Conservation (phyloP, 2,888 invertebrate genomes). For the Apotomis capreana region DNA sequence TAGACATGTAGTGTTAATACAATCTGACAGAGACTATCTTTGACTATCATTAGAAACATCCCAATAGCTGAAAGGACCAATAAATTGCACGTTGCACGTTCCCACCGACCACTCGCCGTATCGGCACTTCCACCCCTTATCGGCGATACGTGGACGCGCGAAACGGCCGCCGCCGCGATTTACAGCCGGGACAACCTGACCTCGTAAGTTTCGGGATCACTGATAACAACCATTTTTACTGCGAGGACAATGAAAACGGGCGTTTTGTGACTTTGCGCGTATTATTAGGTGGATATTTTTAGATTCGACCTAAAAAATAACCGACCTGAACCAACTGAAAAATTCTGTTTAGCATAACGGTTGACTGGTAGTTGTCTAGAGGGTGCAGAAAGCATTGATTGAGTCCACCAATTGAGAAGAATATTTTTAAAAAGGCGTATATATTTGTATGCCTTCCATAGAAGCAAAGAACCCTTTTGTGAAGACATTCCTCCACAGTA, state of each 20-base stretch:
- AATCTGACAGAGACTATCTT: too few relatives aligned
- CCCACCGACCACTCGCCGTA: constrained; percentile 12
- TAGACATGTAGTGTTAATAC: background rate
- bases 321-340: too few relatives aligned
- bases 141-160: constrained; percentile 20
- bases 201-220: constrained; percentile 21
- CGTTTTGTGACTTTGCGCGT: constrained; percentile 1
- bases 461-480: too few relatives aligned
- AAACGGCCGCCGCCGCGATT: constrained; percentile 24
- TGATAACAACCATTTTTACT: constrained; percentile 17
- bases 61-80: background rate
- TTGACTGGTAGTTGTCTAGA: too few relatives aligned
- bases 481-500: too few relatives aligned
- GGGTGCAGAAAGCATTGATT: too few relatives aligned
- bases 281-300: constrained; percentile 8
- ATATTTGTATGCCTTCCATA: too few relatives aligned
- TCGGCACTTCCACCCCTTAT: constrained; percentile 11
- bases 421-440: too few relatives aligned
- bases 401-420: too few relatives aligned
- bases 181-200: constrained; percentile 28
- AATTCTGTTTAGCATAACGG: too few relatives aligned
- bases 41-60: too few relatives aligned
- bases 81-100: constrained; percentile 25
- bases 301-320: background rate
- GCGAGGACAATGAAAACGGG: constrained; percentile 4